phyloP scores from a whole-genome alignment of 37 sponge, comb jelly and placozoan species.

The Dysidea cf. avara region DNA sequence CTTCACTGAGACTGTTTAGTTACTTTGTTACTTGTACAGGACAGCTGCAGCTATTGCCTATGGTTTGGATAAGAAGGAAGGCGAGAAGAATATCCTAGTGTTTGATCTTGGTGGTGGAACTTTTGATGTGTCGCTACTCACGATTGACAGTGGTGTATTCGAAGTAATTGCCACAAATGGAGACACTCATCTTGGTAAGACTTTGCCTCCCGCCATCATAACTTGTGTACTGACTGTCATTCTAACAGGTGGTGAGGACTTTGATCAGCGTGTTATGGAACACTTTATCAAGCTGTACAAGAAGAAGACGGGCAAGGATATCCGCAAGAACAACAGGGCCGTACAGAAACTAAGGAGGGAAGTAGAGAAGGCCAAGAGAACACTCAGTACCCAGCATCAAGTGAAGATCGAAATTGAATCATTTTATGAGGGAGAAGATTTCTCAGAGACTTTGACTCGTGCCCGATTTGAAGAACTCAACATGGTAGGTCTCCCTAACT shows the following conservation, averaged over 20 bases:
- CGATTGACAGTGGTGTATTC: conserved; percentile 98
- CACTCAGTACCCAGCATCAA: conserved; percentile 93
- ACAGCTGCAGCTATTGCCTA: conserved; percentile 99
- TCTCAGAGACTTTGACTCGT: conserved; percentile 98
- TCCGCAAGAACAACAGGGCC: conserved; percentile 91
- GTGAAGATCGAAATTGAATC: conserved; percentile 96
- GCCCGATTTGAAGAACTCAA: conserved; percentile 99
- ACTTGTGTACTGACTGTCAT: background rate
- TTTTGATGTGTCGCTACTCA: conserved; percentile 97
- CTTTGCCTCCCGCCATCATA: background rate
- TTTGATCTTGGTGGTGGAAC: no score
- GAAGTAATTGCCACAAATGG: conserved; percentile 99
- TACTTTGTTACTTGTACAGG: conserved; percentile 40
- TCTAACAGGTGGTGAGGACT: conserved; percentile 91
- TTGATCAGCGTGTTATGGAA: conserved; percentile 98
- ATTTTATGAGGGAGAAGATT: conserved; percentile 96
- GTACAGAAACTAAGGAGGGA: conserved; percentile 98
- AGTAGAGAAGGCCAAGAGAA: conserved; percentile 99
- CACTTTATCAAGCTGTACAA: conserved; percentile 99
- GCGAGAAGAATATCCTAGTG: conserved; percentile 97
- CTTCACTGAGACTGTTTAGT: background rate
- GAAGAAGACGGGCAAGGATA: conserved; percentile 98
- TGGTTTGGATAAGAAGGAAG: conserved; percentile 97
- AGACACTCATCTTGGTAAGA: conserved; percentile 96
- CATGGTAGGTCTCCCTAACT: conserved; percentile 70